These are phyloP conservation scores for Mallotus villosus DNA, from an alignment of 2,797 vertebrate species.

Conservation along the genomic window DNA sequence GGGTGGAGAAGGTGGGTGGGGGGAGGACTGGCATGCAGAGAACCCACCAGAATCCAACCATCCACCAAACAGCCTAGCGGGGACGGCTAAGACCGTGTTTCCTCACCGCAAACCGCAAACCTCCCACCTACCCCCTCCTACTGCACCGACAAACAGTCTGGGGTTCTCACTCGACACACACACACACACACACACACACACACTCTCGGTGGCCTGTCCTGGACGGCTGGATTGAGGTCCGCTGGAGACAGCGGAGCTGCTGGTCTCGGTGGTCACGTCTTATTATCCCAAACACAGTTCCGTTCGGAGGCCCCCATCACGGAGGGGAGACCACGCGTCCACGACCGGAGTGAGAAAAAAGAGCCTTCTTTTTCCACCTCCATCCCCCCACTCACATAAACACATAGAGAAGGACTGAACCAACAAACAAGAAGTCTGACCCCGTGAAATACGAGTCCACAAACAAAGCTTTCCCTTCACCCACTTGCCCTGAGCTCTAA, in stretches of 20 bases:
- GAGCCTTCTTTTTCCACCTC: constrained; percentile 37
- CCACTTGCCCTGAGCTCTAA: constrained; percentile 20
- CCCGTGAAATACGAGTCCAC: constrained; percentile 69
- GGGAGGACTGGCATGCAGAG: constrained; percentile 19
- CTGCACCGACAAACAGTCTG: constrained; percentile 33
- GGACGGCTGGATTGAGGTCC: constrained; percentile 40
- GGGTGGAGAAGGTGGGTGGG: constrained; percentile 53
- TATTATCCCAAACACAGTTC: constrained; percentile 62
- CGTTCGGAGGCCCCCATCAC: constrained; percentile 20
- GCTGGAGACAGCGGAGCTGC: constrained; percentile 58
- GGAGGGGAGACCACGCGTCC: constrained; percentile 17
- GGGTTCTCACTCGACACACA: constrained; percentile 9
- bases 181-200: constrained; percentile 5
- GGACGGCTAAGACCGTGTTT: not conserved
- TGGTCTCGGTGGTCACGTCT: constrained; percentile 49
- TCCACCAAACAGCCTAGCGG: constrained; percentile 18
- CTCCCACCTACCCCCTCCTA: constrained; percentile 39
- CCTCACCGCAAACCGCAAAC: constrained; percentile 51
- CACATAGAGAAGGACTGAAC: constrained; percentile 62
- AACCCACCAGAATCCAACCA: constrained; percentile 50
- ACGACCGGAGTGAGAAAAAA: constrained; percentile 11
- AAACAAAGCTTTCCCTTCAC: constrained; percentile 68
- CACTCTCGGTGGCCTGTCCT: constrained; percentile 37
- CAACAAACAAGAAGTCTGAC: constrained; percentile 70
- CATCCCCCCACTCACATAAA: constrained; percentile 46